Evolutionary conservation across 2,113 vertebrate species (phyloP).

Genomic region (Odocoileus hemionus): DNA sequence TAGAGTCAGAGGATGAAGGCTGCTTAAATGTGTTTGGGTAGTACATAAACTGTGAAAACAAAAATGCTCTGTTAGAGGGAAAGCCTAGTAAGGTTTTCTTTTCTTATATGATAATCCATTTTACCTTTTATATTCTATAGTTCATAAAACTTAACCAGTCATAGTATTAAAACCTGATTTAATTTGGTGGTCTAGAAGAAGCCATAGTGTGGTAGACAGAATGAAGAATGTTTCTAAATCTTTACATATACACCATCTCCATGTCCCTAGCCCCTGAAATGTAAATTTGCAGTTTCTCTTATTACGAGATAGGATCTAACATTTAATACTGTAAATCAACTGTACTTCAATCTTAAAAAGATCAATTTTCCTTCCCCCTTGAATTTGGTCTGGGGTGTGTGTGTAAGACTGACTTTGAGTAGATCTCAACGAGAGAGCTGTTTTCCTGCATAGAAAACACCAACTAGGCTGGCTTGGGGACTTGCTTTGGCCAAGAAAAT

Average conservation of each 20-base stretch:
- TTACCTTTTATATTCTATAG: not conserved
- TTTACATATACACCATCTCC: not conserved
- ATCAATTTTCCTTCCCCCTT: not conserved
- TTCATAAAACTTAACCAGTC: not conserved
- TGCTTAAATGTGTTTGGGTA: not conserved
- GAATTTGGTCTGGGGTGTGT: not conserved
- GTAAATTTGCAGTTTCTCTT: not conserved
- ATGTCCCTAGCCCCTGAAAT: not conserved
- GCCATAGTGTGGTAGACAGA: not conserved
- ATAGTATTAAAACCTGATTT: not conserved
- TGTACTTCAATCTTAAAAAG: not conserved
- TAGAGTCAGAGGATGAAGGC: not conserved
- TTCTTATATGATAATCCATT: not conserved
- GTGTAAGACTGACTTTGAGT: not conserved
- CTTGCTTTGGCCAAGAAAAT: not conserved
- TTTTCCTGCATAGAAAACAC: not conserved
- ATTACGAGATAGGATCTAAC: not conserved
- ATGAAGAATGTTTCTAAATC: conserved; percentile 14
- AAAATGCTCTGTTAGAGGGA: not conserved
- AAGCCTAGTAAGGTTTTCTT: not conserved
- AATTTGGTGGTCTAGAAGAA: not conserved
- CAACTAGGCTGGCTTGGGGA: not conserved
- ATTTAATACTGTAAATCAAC: not conserved
- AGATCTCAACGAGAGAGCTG: not conserved
- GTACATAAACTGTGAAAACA: not conserved